Base-by-base conservation (phyloP, 1,140 invertebrate genomes). In the Papilio machaon region DNA sequence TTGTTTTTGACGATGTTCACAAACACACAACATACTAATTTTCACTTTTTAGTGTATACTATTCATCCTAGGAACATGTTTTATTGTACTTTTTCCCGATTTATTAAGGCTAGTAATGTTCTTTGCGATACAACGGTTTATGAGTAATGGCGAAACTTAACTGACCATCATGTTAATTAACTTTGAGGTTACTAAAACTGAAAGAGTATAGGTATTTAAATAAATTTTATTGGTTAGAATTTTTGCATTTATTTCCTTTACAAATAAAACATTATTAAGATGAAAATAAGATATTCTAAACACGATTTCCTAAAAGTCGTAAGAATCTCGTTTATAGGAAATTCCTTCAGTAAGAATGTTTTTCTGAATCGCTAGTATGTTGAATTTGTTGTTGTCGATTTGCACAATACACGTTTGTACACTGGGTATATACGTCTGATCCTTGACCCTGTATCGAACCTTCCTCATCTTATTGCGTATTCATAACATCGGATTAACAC, bases 1-100 rank as follows among this genome's bases (percentile, higher is more conserved):
- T 38, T 73, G 67, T 73, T 79, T 81, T 85, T 78, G 77, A 83
- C 82, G 82, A 78, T 43, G n/a, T 4, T 49, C 10, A 19, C n/a
- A 43, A 7, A 70, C 23, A 74, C 30, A 43, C 30, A 70, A 35
- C 23, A 70, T 5, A 58, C 54, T 58, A 0, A 58, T 58, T 58
- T 58, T 58, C n/a, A 19, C 10, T 11, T 4, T 49, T 49, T 2
- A 49, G 47, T 49, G 47, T 49, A 10, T 49, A 43, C 7, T 7
- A 43, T 43, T 43, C 38, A 4, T 10, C 4, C 47, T 8, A 11
- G 47, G 47, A 49, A 49, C 8, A 49, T 10, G 47, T 47, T 47
- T 47, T 47, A 47, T 6, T 7, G 7, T 54, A 54, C 52, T 54
- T 54, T 54, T 54, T 7, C 52, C 7, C 52, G 15, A n/a, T 17